Base-by-base conservation (phyloP, 2,797 vertebrate species). In the Tenualosa ilisha region DNA sequence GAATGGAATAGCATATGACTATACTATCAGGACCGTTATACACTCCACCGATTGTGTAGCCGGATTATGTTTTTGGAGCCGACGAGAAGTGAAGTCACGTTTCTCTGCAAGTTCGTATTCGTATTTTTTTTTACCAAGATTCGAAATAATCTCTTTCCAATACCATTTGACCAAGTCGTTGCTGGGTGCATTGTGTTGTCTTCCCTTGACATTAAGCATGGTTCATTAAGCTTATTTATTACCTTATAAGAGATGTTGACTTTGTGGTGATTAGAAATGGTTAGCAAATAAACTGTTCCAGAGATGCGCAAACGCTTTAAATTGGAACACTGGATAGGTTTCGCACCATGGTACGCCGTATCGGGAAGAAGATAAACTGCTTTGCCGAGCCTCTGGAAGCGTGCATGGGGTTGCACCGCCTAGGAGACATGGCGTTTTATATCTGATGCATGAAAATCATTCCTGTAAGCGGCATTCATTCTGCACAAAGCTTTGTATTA, bases 371-470 rank as follows among this genome's bases (percentile, higher is more conserved):
- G 7, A 79, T 43, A 0, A 43, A 43, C 6, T 79, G 72, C 20
- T 79, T 46, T 17, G 1, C 11, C 3, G 22, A 20, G 6, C 20
- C 37, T 7, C n/a, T 6, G n/a, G 15, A 3, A 43, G 37, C 20
- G 17, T 22, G 7, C 20, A 79, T 79, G 37, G 17, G 72, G 20
- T 79, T 43, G 17, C 17, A 11, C 4, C 31, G 37, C 15, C 37
- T 75, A 20, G 1, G 40, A 75, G 68, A 75, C 68, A 75, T 22
- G 24, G 65, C 37, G 40, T 46, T 79, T 43, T 8, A 17, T 46
- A 17, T 9, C 94, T 96, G 88, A 92, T 91, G 54, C 72, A 5
- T 79, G 7, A 22, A 22, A 43, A 46, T 46, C 15, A 31, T 17
- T 6, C 5, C 37, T 9, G 37, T 6, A 68, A 8, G 37, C 3